phyloP scores from a whole-genome alignment of 2,797 vertebrate genomes.

The Martes flavigula region DNA sequence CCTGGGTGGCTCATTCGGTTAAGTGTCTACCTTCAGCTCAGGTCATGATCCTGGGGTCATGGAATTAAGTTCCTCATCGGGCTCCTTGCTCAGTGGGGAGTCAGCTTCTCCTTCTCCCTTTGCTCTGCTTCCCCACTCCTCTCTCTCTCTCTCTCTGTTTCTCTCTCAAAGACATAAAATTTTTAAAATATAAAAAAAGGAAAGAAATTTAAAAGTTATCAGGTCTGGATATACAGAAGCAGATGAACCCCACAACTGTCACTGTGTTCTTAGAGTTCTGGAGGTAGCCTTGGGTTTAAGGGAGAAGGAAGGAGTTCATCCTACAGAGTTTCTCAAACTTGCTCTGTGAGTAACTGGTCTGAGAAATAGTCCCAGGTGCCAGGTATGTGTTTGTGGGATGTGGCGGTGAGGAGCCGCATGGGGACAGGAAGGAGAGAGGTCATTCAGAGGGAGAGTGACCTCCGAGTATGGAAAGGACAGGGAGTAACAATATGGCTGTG shows the following conservation, averaged over 20 bases:
- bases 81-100: not conserved
- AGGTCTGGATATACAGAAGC: not conserved
- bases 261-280: not conserved
- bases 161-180: not conserved
- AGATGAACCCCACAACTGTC: conserved; percentile 30
- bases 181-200: not conserved
- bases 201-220: conserved; percentile 18
- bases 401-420: not conserved
- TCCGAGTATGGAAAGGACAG: not conserved
- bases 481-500: conserved; percentile 41
- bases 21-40: not conserved
- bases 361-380: not conserved
- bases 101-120: not conserved
- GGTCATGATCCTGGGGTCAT: not conserved
- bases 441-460: not conserved
- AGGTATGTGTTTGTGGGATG: not conserved
- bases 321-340: not conserved
- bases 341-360: not conserved
- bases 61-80: not conserved
- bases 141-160: not conserved
- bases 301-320: not conserved
- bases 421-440: conserved; percentile 13
- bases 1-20: not conserved
- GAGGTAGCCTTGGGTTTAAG: conserved; percentile 11
- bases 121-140: not conserved